Conservation (phyloP, 2,888 invertebrate species). For the Pyrgus malvae region DNA sequence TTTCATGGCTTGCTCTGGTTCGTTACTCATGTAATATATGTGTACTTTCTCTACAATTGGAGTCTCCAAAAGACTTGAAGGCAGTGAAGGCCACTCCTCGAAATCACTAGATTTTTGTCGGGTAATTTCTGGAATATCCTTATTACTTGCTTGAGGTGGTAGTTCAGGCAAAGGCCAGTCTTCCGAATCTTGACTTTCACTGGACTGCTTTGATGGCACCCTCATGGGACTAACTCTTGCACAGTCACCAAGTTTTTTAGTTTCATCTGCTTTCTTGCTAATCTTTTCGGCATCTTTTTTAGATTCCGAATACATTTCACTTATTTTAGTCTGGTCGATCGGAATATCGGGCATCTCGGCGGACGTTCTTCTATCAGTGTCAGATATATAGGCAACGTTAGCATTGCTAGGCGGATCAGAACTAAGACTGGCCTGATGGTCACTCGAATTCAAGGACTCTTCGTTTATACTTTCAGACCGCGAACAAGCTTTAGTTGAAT, state of each 20-base stretch:
- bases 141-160: conserved; percentile 77
- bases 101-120: conserved; percentile 84
- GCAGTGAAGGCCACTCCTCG: conserved; percentile 91
- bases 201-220: conserved; percentile 67
- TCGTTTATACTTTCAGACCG: conserved; percentile 92
- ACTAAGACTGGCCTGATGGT: conserved; percentile 92
- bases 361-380: conserved; percentile 89
- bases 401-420: conserved; percentile 91
- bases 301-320: conserved; percentile 80
- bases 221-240: conserved; percentile 53
- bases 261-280: conserved; percentile 48
- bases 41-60: conserved; percentile 89
- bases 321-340: conserved; percentile 85
- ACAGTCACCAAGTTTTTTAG: conserved; percentile 52
- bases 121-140: conserved; percentile 49
- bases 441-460: conserved; percentile 91
- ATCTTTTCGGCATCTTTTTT: conserved; percentile 72
- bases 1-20: conserved; percentile 89
- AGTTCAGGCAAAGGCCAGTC: conserved; percentile 90
- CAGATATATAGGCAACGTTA: conserved; percentile 88
- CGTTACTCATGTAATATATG: conserved; percentile 89
- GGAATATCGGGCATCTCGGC: conserved; percentile 93
- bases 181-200: conserved; percentile 88
- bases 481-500: conserved; percentile 92
- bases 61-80: conserved; percentile 86